Conservation (phyloP, 1,140 invertebrate species). For the Eupristina koningsbergeri region DNA sequence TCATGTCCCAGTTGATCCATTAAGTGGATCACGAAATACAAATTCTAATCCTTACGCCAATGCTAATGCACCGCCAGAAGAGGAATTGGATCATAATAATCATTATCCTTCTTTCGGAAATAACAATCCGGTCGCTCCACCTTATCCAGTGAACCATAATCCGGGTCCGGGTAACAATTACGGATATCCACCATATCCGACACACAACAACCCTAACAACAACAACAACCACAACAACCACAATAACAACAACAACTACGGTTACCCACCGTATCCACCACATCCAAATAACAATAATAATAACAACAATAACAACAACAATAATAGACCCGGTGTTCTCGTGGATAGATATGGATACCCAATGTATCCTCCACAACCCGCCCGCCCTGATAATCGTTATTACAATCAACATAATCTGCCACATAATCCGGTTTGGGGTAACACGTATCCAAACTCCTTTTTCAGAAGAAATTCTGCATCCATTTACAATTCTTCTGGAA, state of each 20-base stretch:
- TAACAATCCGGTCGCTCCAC: conserved; percentile 61
- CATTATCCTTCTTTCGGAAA: conserved; percentile 49
- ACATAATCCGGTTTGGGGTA: conserved; percentile 48
- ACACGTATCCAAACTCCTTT: conserved; percentile 50
- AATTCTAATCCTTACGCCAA: conserved; percentile 67
- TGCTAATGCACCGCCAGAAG: conserved; percentile 67
- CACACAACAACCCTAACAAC: conserved; percentile 52
- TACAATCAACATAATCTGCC: conserved; percentile 51
- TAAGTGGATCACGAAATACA: conserved; percentile 49
- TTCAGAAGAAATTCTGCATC: conserved; percentile 30
- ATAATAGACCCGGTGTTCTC: conserved; percentile 51
- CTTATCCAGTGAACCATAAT: conserved; percentile 60
- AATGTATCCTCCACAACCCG: conserved; percentile 47
- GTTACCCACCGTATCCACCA: conserved; percentile 52
- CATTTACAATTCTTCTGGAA: neutral
- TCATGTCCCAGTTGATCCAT: conserved; percentile 40
- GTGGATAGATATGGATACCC: conserved; percentile 53
- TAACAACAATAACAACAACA: conserved; percentile 62
- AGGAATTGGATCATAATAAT: conserved; percentile 54
- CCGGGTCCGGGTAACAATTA: conserved; percentile 60
- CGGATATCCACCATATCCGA: conserved; percentile 54
- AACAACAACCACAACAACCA: conserved; percentile 51
- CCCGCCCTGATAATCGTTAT: conserved; percentile 50
- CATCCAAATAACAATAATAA: conserved; percentile 62
- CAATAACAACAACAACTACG: conserved; percentile 57